Evolutionary conservation across 92 coral and sea anemone species (phyloP).

Genomic region (Zoanthus gigantus): DNA sequence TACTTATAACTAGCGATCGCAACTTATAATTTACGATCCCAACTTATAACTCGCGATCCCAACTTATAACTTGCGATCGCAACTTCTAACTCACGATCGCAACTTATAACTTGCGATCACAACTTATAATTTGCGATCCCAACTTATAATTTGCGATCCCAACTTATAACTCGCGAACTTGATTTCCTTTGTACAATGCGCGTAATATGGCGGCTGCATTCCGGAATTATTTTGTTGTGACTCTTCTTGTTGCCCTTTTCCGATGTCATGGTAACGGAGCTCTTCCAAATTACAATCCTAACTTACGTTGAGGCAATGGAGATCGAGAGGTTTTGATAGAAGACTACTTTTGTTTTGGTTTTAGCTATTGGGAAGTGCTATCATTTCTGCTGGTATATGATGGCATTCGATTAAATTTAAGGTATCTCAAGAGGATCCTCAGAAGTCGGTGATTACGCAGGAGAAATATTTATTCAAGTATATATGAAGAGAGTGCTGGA

Average conservation of each 20-base stretch:
- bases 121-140: too few relatives aligned
- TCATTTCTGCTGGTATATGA: not conserved
- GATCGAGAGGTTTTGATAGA: not conserved
- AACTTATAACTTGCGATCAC: too few relatives aligned
- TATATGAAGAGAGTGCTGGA: conserved; percentile 3
- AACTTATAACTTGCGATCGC: too few relatives aligned
- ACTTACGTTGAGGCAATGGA: not conserved
- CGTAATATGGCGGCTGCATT: not conserved
- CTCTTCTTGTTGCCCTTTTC: not conserved
- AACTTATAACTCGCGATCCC: too few relatives aligned
- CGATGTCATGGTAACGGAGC: not conserved
- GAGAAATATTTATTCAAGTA: not conserved
- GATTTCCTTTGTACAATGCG: too few relatives aligned
- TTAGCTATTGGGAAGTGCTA: not conserved
- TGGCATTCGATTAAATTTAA: not conserved
- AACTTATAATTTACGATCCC: too few relatives aligned
- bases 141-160: too few relatives aligned
- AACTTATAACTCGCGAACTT: too few relatives aligned
- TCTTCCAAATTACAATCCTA: not conserved
- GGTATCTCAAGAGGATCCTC: not conserved
- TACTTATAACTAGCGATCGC: too few relatives aligned
- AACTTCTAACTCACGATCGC: too few relatives aligned
- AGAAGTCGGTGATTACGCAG: not conserved
- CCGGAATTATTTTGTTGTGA: not conserved
- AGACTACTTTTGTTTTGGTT: not conserved